phyloP scores from a whole-genome alignment of 1,140 invertebrate species.

The Aphelinus certus region DNA sequence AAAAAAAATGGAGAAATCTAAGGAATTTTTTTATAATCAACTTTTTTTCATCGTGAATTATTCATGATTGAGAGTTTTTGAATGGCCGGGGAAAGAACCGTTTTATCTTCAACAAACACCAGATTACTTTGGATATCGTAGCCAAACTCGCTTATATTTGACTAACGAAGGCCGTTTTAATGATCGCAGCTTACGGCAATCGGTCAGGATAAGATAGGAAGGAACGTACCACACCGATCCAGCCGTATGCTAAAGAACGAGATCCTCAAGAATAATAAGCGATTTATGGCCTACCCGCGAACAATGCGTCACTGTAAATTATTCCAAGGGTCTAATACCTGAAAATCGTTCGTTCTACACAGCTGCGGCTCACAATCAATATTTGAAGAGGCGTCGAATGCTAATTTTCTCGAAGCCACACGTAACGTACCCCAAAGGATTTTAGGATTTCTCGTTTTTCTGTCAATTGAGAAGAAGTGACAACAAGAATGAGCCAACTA shows the following conservation, averaged over 20 bases:
- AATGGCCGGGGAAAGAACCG: too few species aligned
- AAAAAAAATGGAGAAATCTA: too few species aligned
- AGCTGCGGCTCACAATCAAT: neutral
- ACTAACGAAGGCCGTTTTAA: neutral
- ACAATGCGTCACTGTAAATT: neutral
- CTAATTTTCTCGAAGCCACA: constrained; percentile 1
- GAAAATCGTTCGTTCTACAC: neutral
- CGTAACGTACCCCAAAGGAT: too few species aligned
- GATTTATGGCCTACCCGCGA: neutral
- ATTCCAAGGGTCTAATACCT: neutral
- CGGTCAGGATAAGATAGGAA: neutral
- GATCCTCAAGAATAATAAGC: neutral
- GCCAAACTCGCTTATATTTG: neutral
- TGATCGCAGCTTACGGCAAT: neutral
- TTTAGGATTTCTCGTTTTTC: too few species aligned
- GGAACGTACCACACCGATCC: too few species aligned
- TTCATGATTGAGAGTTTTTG: too few species aligned
- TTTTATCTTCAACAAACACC: neutral
- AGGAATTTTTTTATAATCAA: too few species aligned
- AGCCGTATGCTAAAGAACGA: neutral
- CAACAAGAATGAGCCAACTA: too few species aligned
- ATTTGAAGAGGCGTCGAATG: neutral
- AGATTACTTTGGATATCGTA: too few species aligned
- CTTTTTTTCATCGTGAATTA: too few species aligned
- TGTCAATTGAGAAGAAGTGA: too few species aligned